phyloP scores from a whole-genome alignment of 2,113 vertebrate genomes.

The Mirza zaza region DNA sequence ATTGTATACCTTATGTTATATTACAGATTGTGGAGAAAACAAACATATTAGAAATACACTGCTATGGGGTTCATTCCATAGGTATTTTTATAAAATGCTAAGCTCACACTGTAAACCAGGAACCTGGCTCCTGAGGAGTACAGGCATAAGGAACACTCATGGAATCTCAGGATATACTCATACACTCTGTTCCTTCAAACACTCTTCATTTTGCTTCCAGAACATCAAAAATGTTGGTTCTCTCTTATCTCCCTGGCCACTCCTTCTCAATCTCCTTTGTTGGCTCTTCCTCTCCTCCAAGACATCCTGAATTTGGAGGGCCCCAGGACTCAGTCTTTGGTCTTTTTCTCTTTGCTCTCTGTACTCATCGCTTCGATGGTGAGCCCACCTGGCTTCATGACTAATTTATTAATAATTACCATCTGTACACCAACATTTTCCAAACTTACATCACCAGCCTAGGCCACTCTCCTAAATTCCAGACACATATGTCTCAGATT shows the following conservation, averaged over 20 bases:
- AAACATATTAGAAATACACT: not conserved
- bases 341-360: not conserved
- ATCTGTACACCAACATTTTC: not conserved
- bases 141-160: not conserved
- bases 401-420: not conserved
- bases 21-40: not conserved
- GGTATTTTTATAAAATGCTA: not conserved
- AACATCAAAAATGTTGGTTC: fast-evolving
- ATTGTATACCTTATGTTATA: not conserved
- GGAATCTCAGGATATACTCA: not conserved
- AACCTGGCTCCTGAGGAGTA: not conserved
- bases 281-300: not conserved
- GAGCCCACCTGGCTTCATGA: not conserved
- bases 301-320: not conserved
- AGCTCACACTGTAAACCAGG: not conserved
- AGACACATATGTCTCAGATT: not conserved
- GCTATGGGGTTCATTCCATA: not conserved
- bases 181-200: not conserved
- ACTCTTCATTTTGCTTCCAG: not conserved
- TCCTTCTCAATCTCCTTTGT: not conserved
- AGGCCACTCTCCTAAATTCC: not conserved
- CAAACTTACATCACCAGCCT: not conserved
- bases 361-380: not conserved
- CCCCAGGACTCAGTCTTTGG: not conserved
- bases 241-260: fast-evolving